Base-by-base conservation (phyloP, 2,888 invertebrate species). In the Entomobrya multifasciata region DNA sequence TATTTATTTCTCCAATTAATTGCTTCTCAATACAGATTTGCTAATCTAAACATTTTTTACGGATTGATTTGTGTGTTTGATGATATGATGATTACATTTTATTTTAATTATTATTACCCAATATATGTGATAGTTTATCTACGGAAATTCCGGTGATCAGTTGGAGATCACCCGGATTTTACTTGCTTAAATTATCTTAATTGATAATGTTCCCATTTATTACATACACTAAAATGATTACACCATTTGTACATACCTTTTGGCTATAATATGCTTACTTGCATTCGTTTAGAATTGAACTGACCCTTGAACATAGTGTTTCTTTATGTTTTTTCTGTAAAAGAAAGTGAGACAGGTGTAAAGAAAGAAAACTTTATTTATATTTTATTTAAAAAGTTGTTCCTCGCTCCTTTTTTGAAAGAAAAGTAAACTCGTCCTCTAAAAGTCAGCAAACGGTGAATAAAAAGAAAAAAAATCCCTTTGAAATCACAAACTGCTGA, bases 401-500 rank as follows among this genome's bases (percentile, higher is more conserved):
- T n/a, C n/a, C n/a, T 74, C 20, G 36, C 36, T 74, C 20, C 52
- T 52, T 49, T 74, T 74, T 30, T 30, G 52, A 27, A 30, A 74
- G 67, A 3, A 8, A 15, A 44, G 67, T 47, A 67, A 13, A 47
- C 67, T 49, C 74, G 22, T 47, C 49, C 49, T 74, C 44, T 25
- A 67, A 47, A 67, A 67, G 47, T 8, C 22, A 67, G 15, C 67
- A 22, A 13, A 47, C 20, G n/a, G 1, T 15, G 15, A n/a, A 52
- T 17, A n/a, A 27, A 74, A 52, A 74, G 36, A 74, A 17, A 27
- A 52, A 52, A 74, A 74, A 49, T 74, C 74, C 44, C 67, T 67
- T 67, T 74, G 74, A 52, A 30, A 74, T 52, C 74, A n/a, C n/a
- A 74, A 52, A 74, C 49, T 74, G 74, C 49, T 74, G 74, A 74